Base-by-base conservation (phyloP, 2,888 invertebrate genomes). In the Notocelia uddmanniana region DNA sequence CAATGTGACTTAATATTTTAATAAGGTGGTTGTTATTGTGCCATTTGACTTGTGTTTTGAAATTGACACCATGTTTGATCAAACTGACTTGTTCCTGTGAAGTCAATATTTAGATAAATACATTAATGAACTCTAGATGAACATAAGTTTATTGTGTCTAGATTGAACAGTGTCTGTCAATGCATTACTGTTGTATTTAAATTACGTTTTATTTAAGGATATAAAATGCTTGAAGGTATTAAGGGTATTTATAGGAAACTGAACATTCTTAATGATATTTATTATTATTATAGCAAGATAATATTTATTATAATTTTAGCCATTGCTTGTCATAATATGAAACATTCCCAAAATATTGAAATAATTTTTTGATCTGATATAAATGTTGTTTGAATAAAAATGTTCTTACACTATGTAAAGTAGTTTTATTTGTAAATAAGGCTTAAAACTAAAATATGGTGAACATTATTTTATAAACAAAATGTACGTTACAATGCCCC, bases 351-450 rank as follows among this genome's bases (percentile, higher is more conserved):
- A 62, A 62, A 62, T 50, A 50, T 71, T 34, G 41, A 48, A 66
- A 37, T 26, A 60, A 11, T 72, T 62, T n/a, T 68, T 68, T 55
- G 62, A 72, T 72, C 68, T 68, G 62, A 68, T 68, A 72, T 63
- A 45, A 66, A 66, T 72, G 67, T 55, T 66, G 58, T 62, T 72
- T 34, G 54, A 72, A 67, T 70, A 70, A 70, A 70, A 70, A 64
- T 19, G 21, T 64, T 64, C 41, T 37, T 59, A 11, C 10, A 45
- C 6, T 54, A 67, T 45, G n/a, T 18, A 66, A 57, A 26, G 19
- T 31, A 45, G 31, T 67, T 67, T 67, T 57, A 67, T 67, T 67
- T n/a, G 37, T 50, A 60, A 34, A 21, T 62, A 45, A 62, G 37
- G 37, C 52, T 45, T 60, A 54, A 41, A 54, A 60, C 19, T 52